Evolutionary conservation across 2,113 vertebrate genomes (phyloP).

Genomic region (Raphicerus campestris): DNA sequence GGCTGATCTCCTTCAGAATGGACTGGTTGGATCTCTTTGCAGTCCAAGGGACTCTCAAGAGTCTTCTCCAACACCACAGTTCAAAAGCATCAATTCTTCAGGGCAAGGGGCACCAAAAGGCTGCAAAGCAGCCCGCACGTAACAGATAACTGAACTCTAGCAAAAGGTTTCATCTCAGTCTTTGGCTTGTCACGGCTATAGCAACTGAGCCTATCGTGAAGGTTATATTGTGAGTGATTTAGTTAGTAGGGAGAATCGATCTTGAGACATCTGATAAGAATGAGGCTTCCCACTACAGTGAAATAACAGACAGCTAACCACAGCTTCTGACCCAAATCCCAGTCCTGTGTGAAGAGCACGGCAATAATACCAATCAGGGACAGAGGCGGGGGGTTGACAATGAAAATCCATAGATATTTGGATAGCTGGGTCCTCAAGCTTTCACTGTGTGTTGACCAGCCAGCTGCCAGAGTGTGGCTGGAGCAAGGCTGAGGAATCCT

Average conservation of each 20-base stretch:
- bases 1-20: too few species aligned
- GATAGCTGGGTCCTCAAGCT: not conserved
- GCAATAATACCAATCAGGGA: not conserved
- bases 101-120: not conserved
- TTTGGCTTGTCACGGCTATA: not conserved
- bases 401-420: not conserved
- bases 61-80: too few species aligned
- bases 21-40: too few species aligned
- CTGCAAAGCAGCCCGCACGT: not conserved
- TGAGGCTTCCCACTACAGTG: not conserved
- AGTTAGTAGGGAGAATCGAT: not conserved
- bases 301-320: not conserved
- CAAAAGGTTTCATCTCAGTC: fast-evolving
- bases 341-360: not conserved
- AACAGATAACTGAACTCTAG: not conserved
- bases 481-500: not conserved
- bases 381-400: not conserved
- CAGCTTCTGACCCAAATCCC: not conserved
- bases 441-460: not conserved
- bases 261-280: not conserved
- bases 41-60: too few species aligned
- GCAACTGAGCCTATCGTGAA: not conserved
- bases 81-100: not conserved
- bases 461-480: not conserved
- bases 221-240: not conserved